Evolutionary conservation across 1,140 invertebrate species (phyloP).

Genomic region (Ylistrum balloti): DNA sequence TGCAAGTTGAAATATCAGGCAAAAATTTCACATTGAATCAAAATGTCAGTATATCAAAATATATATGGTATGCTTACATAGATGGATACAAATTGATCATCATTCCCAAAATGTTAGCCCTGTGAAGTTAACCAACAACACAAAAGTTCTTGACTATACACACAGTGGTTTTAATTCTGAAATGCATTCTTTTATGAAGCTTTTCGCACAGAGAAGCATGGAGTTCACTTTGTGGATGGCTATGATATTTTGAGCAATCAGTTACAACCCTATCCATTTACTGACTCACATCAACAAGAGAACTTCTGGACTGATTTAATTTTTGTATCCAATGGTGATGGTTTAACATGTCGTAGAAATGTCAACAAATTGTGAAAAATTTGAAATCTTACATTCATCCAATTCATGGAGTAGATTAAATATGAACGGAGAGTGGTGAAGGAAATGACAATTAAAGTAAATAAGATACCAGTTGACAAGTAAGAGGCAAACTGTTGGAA

Average conservation of each 20-base stretch:
- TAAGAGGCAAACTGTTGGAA: constrained; percentile 37
- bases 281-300: neutral
- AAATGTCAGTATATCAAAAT: too few species aligned
- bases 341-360: neutral
- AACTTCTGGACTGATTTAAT: neutral
- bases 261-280: too few species aligned
- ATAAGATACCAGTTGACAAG: constrained; percentile 19
- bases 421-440: constrained; percentile 11
- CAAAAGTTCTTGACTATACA: too few species aligned
- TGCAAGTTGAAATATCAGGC: too few species aligned
- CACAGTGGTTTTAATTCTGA: too few species aligned
- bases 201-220: neutral
- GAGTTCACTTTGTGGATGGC: neutral
- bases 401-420: neutral
- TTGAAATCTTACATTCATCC: neutral
- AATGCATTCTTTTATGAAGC: neutral
- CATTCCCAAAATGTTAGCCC: too few species aligned
- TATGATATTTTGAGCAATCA: neutral
- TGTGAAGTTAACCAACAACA: too few species aligned
- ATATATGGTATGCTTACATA: too few species aligned
- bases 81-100: too few species aligned
- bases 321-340: neutral
- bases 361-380: neutral
- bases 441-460: constrained; percentile 18
- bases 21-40: too few species aligned